Evolutionary conservation across 2,113 vertebrate species (phyloP), one percentile per base, ranked within the genome.

Genomic region (Urocolius indicus): DNA sequence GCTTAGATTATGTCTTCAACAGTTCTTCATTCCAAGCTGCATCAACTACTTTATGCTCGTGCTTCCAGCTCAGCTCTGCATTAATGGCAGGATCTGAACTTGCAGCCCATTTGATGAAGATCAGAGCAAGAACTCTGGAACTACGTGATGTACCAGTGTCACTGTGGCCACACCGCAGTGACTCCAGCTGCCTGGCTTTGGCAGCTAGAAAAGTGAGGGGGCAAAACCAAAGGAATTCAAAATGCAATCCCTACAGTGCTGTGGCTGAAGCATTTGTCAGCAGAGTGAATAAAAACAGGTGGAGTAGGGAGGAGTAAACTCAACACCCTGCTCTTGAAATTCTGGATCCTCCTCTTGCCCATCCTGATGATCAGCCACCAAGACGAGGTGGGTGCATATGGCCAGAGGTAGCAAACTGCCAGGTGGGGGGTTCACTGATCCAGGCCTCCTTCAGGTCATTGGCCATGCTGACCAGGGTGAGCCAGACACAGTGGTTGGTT

Each of bases 401-500:
- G 99, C 98, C 99, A 99, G 52, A 98, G 21, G 94, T 99, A 99
- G 91, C 94, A 96, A 11, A 98, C 54, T 0, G 98, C 72, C 94
- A 99, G 97, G 80, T 98, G 98, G 20, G 99, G 99, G 5, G 98
- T 57, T 99, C 97, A 0, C 98, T 94, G 12, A 99, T 97, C 99
- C 99, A 99, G 74, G 98, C 98, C 96, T 99, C 99, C 95, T 99
- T 98, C 91, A 99, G 90, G 38, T 97, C 95, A 5, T 99, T 99
- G 88, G 98, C 98, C 24, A 97, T 87, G 92, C 98, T 98, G 75
- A 99, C 98, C 93, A 99, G 95, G n/a, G 98, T 99, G 63, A 99
- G 98, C 16, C 48, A 97, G 27, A 92, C 99, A 32, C 99, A 99
- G 82, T 99, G 99, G 18, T 96, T 96, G 0, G 99, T 98, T 6